phyloP scores from a whole-genome alignment of 1,140 invertebrate species.

The Lordiphosa stackelbergi region DNA sequence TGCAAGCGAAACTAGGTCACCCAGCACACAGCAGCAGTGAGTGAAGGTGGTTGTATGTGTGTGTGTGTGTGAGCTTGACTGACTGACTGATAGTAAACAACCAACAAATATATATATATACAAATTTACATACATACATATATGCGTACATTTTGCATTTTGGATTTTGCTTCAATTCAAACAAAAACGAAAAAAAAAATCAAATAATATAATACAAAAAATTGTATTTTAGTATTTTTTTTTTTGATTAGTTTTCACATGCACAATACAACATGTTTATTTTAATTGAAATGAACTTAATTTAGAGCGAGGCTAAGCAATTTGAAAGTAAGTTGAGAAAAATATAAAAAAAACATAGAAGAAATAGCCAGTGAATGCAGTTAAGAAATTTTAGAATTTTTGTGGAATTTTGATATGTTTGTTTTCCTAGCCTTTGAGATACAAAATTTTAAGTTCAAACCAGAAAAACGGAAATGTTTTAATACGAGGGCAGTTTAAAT shows the following conservation, averaged over 20 bases:
- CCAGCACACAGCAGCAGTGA: constrained; percentile 38
- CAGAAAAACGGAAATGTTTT: too few species aligned
- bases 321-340: constrained; percentile 55
- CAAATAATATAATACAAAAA: constrained; percentile 1
- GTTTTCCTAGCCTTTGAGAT: too few species aligned
- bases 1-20: constrained; percentile 62
- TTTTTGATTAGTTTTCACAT: constrained; percentile 42
- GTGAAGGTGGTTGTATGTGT: constrained; percentile 52
- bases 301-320: constrained; percentile 69
- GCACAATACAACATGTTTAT: constrained; percentile 35
- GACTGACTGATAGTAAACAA: constrained; percentile 59
- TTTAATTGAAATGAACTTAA: constrained; percentile 75
- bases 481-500: too few species aligned
- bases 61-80: constrained; percentile 24
- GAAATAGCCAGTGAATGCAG: not conserved
- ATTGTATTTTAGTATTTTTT: constrained; percentile 19
- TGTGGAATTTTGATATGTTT: too few species aligned
- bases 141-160: constrained; percentile 48
- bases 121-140: constrained; percentile 2
- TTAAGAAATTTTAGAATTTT: too few species aligned
- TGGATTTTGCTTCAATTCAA: constrained; percentile 19
- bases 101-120: constrained; percentile 16
- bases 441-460: too few species aligned
- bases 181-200: constrained; percentile 5
- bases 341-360: constrained; percentile 30